Evolutionary conservation across 2,888 invertebrate species (phyloP).

Genomic region (Esperia sulphurella): DNA sequence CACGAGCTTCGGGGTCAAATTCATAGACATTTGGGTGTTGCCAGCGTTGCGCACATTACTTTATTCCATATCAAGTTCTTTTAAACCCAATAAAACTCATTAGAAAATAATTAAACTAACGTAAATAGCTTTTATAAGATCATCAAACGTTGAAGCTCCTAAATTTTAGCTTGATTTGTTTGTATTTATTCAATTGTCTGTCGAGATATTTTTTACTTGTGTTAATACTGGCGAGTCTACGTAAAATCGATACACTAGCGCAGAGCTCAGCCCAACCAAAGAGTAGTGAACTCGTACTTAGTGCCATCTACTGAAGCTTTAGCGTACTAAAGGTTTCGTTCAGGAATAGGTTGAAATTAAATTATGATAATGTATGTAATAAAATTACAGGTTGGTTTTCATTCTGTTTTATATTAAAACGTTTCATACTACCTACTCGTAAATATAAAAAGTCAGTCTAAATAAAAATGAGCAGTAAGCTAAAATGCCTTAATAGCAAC

Average conservation of each 20-base stretch:
- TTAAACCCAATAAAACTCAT: slow-evolving; percentile 1
- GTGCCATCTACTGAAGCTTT: slow-evolving; percentile 52
- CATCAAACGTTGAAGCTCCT: slow-evolving; percentile 2
- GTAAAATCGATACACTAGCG: slow-evolving; percentile 73
- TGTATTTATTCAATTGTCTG: slow-evolving; percentile 16
- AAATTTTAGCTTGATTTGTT: slow-evolving; percentile 3
- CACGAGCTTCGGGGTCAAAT: slow-evolving; percentile 79
- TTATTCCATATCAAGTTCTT: slow-evolving; percentile 5
- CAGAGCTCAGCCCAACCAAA: slow-evolving; percentile 64
- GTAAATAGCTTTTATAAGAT: neutral
- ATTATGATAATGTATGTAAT: too few relatives aligned
- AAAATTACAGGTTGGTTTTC: neutral
- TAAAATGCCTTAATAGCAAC: too few relatives aligned
- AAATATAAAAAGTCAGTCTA: neutral
- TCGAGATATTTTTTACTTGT: slow-evolving; percentile 42
- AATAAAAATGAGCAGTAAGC: too few relatives aligned
- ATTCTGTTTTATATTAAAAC: too few relatives aligned
- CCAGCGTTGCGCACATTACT: slow-evolving; percentile 30
- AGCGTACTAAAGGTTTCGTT: slow-evolving; percentile 2
- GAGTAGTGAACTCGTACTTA: slow-evolving; percentile 35
- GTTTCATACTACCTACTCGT: too few relatives aligned
- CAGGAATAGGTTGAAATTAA: neutral
- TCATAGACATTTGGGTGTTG: slow-evolving; percentile 75
- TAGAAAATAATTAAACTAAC: neutral
- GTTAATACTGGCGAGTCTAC: slow-evolving; percentile 49